Percentiles rank a stretch among this genome's conserved stretches.
phyloP scores from a whole-genome alignment of 2,888 invertebrate species.

The Sclerodermus sp. region DNA sequence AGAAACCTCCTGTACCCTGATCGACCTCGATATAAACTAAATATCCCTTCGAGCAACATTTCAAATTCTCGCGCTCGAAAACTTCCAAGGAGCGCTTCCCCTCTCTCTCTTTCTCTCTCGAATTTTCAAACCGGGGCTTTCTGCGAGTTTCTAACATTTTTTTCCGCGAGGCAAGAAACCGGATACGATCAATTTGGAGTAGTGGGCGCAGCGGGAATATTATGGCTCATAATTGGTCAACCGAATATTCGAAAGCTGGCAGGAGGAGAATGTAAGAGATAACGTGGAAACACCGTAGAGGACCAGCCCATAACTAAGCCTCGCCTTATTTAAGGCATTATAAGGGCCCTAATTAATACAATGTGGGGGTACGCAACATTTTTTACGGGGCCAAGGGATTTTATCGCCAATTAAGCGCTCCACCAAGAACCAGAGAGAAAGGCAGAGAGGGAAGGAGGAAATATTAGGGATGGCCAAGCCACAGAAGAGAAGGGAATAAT shows the following conservation, averaged over 20 bases:
- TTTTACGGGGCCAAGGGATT: conserved; percentile 51
- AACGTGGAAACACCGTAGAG: conserved; percentile 41
- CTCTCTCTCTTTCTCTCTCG: too few relatives aligned
- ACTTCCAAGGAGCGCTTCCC: too few relatives aligned
- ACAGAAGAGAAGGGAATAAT: conserved; percentile 3
- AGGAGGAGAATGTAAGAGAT: conserved; percentile 24
- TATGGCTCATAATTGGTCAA: conserved; percentile 52
- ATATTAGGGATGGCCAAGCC: conserved; percentile 4
- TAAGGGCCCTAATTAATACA: conserved; percentile 54
- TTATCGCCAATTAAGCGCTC: conserved; percentile 53
- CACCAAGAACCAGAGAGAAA: conserved; percentile 8
- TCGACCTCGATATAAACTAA: too few relatives aligned
- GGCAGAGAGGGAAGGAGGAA: conserved; percentile 6
- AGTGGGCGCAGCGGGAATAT: conserved; percentile 38
- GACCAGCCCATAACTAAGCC: conserved; percentile 45
- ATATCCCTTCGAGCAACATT: too few relatives aligned
- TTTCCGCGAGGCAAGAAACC: conserved; percentile 37
- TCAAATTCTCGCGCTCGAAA: too few relatives aligned
- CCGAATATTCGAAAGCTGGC: conserved; percentile 21
- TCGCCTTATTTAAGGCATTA: conserved; percentile 47
- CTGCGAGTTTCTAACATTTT: too few relatives aligned
- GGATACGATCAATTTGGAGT: conserved; percentile 43
- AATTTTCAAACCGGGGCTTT: too few relatives aligned
- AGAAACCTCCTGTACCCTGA: too few relatives aligned
- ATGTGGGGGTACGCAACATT: conserved; percentile 50